phyloP scores from a whole-genome alignment of 2,797 vertebrate genomes.

The Crocodylus rhombifer region DNA sequence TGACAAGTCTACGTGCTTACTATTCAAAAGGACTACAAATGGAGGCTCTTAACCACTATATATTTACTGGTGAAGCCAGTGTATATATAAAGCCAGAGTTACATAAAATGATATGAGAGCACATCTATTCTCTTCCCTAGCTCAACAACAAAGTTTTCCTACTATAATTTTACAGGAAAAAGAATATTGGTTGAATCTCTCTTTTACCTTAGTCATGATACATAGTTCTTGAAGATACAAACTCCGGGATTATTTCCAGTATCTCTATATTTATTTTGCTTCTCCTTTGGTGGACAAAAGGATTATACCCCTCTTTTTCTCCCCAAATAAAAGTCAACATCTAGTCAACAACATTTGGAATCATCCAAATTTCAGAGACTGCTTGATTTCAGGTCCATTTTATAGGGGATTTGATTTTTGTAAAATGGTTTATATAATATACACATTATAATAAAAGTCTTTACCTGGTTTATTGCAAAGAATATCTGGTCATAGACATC shows the following conservation, averaged over 20 bases:
- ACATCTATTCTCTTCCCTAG: not conserved
- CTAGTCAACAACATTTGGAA: not conserved
- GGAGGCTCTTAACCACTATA: not conserved
- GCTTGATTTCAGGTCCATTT: too few relatives aligned
- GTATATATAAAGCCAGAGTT: not conserved
- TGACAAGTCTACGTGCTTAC: not conserved
- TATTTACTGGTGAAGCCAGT: too few relatives aligned
- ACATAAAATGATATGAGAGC: not conserved
- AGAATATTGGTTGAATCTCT: not conserved
- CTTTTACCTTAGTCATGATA: not conserved
- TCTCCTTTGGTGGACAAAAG: not conserved
- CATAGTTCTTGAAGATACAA: not conserved
- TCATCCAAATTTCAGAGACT: not conserved
- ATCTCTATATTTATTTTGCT: too few relatives aligned
- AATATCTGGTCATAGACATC: slow-evolving; percentile 91
- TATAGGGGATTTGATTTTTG: too few relatives aligned
- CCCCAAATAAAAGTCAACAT: not conserved
- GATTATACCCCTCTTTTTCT: not conserved
- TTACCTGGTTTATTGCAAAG: slow-evolving; percentile 89
- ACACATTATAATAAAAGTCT: not conserved
- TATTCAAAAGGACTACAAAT: not conserved
- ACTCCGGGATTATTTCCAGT: not conserved
- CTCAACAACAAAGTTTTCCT: not conserved
- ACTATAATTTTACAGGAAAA: not conserved
- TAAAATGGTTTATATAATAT: not conserved